Conservation (phyloP, 2,113 vertebrate species). For the Bufo gargarizans region DNA sequence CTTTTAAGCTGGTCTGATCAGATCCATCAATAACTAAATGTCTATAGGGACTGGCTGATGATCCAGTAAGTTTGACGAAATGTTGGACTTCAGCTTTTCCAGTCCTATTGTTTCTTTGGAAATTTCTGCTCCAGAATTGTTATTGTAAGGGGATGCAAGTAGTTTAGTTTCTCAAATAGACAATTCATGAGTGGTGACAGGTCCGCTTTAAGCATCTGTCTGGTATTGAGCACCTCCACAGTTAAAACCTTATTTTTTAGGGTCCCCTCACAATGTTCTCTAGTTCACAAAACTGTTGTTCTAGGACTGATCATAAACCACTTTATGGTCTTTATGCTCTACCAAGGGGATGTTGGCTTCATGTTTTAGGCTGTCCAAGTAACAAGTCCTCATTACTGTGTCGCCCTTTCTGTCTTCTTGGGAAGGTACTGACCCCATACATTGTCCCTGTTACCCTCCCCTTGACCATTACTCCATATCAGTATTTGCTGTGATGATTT, state of each 20-base stretch:
- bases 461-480: background rate
- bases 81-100: background rate
- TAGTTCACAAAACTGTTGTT: background rate
- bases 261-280: background rate
- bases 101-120: background rate
- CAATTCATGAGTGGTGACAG: no score
- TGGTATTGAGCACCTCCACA: background rate
- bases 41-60: background rate
- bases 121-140: background rate
- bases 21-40: background rate
- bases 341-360: background rate
- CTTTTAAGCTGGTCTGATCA: background rate
- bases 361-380: background rate
- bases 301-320: background rate
- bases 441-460: background rate
- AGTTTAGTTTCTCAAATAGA: no score
- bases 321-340: background rate
- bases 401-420: background rate
- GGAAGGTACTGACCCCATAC: background rate
- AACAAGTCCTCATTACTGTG: background rate
- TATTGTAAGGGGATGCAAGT: no score
- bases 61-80: background rate
- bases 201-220: background rate
- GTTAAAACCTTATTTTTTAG: background rate
- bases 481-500: background rate